Conservation (phyloP, 2,888 invertebrate species). For the Ischnura elegans region DNA sequence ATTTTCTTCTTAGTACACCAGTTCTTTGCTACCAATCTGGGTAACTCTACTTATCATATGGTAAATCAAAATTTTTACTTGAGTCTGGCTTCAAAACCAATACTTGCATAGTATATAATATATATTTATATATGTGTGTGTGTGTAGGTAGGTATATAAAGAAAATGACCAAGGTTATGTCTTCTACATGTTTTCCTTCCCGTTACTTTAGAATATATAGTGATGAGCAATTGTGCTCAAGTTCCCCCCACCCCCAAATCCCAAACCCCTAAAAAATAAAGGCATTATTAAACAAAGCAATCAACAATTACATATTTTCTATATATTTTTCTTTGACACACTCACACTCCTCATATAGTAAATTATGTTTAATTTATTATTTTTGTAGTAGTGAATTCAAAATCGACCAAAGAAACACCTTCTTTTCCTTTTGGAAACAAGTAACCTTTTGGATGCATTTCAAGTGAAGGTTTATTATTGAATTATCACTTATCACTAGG, state of each 20-base stretch:
- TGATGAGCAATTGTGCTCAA: slow-evolving; percentile 64
- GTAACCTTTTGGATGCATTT: slow-evolving; percentile 53
- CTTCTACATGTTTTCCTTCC: slow-evolving; percentile 57
- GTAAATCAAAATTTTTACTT: slow-evolving; percentile 51
- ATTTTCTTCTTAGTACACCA: slow-evolving; percentile 52
- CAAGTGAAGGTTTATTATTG: slow-evolving; percentile 53
- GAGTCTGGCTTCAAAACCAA: slow-evolving; percentile 65
- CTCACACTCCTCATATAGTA: slow-evolving; percentile 67
- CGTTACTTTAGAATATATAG: slow-evolving; percentile 67
- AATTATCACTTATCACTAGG: slow-evolving; percentile 62
- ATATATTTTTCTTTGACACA: slow-evolving; percentile 67
- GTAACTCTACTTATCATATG: slow-evolving; percentile 61
- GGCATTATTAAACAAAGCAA: slow-evolving; percentile 67
- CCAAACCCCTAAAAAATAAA: slow-evolving; percentile 66
- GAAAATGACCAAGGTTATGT: slow-evolving; percentile 66
- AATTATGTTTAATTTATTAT: slow-evolving; percentile 64
- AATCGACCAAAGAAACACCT: slow-evolving; percentile 44
- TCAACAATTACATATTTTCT: slow-evolving; percentile 67
- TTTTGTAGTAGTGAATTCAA: slow-evolving; percentile 54
- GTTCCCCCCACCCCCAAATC: slow-evolving; percentile 62
- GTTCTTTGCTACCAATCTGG: slow-evolving; percentile 61
- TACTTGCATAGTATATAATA: slow-evolving; percentile 66
- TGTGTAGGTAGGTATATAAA: slow-evolving; percentile 66
- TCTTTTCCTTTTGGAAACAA: slow-evolving; percentile 54
- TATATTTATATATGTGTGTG: slow-evolving; percentile 67